Base-by-base conservation (phyloP, 1,140 invertebrate genomes). In the Eufriesea mexicana region DNA sequence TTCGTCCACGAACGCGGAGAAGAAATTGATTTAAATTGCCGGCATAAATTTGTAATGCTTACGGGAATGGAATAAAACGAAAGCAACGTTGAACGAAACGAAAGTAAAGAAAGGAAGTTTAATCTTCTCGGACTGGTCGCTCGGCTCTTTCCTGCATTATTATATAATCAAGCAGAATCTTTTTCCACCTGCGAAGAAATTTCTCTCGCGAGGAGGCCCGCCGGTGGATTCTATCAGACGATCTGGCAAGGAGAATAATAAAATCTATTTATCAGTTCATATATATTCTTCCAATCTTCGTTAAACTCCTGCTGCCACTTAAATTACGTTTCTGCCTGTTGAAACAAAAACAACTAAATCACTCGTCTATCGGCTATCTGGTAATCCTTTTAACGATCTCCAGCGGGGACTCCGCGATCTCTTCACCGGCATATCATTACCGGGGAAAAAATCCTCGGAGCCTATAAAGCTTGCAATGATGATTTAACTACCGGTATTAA, bases 21-120 rank as follows among this genome's bases (percentile, higher is more conserved):
- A 10, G 5, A 59, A 74, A 74, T 74, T 47, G 16, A 74, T 74
- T 74, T 57, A 18, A 59, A 74, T 57, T 59, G 20, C 14, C 16
- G 16, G 5, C 35, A 45, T 59, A 73, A 59, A 57, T 54, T n/a
- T 42, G 35, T 35, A 35, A 62, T 28, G 25, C 16, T 14, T 18
- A 18, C 16, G 16, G 59, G 59, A 6, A 16, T 16, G 25, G 59
- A 61, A 61, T 61, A 61, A 61, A 61, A 61, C 59, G 14, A 25
- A 9, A 61, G n/a, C 16, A 6, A 2, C 59, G 14, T 12, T 2
- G 35, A 35, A 35, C 35, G 35, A 35, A 35, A 35, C 1, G 35
- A 35, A 35, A 35, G 35, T 35, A 35, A 35, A 35, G 35, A 35
- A 35, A 25, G 59, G 25, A 61, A 61, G 25, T 61, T 61, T 61